These are phyloP conservation scores for Phalacrocorax brasilianus DNA, from an alignment of 2,113 vertebrate species.

Conservation along the genomic window DNA sequence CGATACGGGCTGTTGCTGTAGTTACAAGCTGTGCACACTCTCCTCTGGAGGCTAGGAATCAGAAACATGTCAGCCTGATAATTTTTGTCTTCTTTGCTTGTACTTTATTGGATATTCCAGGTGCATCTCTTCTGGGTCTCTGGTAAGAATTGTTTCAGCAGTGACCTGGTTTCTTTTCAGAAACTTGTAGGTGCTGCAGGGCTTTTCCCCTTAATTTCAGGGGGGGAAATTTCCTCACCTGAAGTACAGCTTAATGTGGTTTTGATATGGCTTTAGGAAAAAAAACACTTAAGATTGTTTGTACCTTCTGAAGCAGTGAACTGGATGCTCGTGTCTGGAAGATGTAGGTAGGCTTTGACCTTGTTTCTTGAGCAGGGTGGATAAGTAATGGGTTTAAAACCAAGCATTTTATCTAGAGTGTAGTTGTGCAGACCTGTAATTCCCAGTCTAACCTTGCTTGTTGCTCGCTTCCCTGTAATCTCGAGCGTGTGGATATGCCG, in stretches of 20 bases:
- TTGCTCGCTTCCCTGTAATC: neutral
- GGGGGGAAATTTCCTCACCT: neutral
- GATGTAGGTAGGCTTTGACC: neutral
- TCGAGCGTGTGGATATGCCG: fast-evolving
- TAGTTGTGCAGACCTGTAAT: neutral
- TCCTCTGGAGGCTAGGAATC: neutral
- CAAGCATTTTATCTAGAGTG: neutral
- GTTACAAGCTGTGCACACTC: neutral
- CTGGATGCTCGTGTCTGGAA: neutral
- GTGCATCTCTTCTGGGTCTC: neutral
- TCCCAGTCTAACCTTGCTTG: neutral
- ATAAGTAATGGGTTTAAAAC: neutral
- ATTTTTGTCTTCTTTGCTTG: neutral
- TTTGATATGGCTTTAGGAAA: neutral
- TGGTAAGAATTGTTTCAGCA: neutral
- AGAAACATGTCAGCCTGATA: neutral
- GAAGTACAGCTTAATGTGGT: neutral
- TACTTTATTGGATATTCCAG: neutral
- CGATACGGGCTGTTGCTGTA: neutral
- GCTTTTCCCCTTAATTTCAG: neutral
- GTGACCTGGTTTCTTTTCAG: neutral
- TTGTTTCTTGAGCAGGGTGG: neutral
- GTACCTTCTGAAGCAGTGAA: neutral
- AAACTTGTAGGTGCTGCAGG: neutral
- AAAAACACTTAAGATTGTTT: neutral